phyloP scores from a whole-genome alignment of 2,113 vertebrate genomes.

The Macquaria ambigua region DNA sequence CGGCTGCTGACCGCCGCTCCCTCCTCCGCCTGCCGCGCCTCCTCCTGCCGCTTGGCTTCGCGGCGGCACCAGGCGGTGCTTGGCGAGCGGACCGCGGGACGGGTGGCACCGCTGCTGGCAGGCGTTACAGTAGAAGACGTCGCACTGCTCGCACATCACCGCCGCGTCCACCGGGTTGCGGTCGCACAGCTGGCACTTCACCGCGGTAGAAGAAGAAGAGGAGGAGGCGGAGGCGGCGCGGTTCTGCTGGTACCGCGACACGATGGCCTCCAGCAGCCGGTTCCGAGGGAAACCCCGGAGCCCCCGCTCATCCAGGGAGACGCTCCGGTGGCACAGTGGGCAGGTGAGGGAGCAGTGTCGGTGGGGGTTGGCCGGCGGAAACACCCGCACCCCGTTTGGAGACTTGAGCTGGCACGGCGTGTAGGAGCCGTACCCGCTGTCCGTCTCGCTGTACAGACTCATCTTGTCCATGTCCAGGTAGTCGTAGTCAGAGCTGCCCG shows the following conservation, averaged over 20 bases:
- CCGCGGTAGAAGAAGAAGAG: slow-evolving; percentile 56
- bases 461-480: slow-evolving; percentile 92
- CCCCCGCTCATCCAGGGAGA: slow-evolving; percentile 94
- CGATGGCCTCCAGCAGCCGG: slow-evolving; percentile 94
- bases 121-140: slow-evolving; percentile 92
- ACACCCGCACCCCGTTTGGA: slow-evolving; percentile 93
- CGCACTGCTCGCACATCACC: slow-evolving; percentile 95
- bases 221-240: slow-evolving; percentile 80
- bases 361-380: slow-evolving; percentile 85
- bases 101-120: slow-evolving; percentile 97
- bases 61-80: slow-evolving; percentile 90
- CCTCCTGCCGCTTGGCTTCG: slow-evolving; percentile 49
- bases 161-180: slow-evolving; percentile 85
- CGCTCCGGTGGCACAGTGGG: slow-evolving; percentile 96
- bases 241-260: slow-evolving; percentile 91
- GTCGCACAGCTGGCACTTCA: slow-evolving; percentile 92
- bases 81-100: slow-evolving; percentile 93
- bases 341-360: slow-evolving; percentile 93
- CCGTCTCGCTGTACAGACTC: slow-evolving; percentile 95
- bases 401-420: slow-evolving; percentile 93
- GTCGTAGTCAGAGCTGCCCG: slow-evolving; percentile 87
- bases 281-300: slow-evolving; percentile 95
- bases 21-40: slow-evolving; percentile 36
- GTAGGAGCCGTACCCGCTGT: slow-evolving; percentile 98
- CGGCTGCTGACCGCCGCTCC: slow-evolving; percentile 62